phyloP scores from a whole-genome alignment of 2,113 vertebrate species.

The Myrmophylax atrothorax region DNA sequence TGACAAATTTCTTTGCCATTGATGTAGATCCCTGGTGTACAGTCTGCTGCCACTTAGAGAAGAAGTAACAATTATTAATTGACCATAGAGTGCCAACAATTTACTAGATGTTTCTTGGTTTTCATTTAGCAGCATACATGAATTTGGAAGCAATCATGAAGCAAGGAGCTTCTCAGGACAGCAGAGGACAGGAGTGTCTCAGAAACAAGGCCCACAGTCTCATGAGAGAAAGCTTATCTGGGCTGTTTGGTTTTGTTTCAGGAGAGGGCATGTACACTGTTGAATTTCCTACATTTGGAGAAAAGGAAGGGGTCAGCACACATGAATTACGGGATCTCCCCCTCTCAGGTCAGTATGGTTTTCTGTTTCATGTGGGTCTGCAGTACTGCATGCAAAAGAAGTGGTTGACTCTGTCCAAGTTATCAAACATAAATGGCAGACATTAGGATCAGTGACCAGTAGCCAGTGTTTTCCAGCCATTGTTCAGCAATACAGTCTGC shows the following conservation, averaged over 20 bases:
- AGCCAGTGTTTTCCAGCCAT: background rate
- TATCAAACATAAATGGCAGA: background rate
- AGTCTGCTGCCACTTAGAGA: background rate
- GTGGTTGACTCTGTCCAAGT: background rate
- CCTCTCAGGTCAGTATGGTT: background rate
- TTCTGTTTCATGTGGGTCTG: background rate
- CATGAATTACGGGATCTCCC: background rate
- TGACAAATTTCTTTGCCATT: slow-evolving; percentile 34
- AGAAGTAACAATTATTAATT: slow-evolving; percentile 5
- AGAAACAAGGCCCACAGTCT: background rate
- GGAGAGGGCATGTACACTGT: background rate
- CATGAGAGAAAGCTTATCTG: background rate
- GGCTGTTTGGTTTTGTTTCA: background rate
- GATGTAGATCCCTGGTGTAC: background rate
- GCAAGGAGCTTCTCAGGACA: background rate
- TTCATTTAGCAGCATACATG: background rate
- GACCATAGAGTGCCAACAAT: background rate
- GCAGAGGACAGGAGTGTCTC: background rate
- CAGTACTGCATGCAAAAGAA: background rate
- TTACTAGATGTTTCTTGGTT: background rate
- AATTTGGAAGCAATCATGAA: background rate
- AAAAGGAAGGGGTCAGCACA: background rate
- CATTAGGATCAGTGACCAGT: background rate
- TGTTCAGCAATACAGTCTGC: background rate
- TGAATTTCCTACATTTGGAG: background rate